Percentiles rank a stretch among this genome's conserved stretches.
Evolutionary conservation across 1,140 invertebrate genomes (phyloP).

Genomic region (Cotesia glomerata): DNA sequence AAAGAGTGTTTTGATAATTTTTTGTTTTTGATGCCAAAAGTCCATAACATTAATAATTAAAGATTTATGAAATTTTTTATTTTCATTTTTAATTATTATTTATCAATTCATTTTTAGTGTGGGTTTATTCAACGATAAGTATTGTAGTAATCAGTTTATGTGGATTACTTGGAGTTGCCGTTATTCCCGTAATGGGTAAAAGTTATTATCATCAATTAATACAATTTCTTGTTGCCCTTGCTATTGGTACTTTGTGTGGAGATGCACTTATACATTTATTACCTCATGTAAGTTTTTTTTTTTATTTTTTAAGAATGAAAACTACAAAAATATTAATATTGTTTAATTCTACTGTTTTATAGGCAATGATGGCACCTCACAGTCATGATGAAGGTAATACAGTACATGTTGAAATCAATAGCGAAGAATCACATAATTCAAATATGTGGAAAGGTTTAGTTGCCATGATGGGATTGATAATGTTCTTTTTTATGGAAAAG

Average conservation of each 20-base stretch:
- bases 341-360: constrained; percentile 27
- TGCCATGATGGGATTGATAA: constrained; percentile 80
- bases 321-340: not conserved
- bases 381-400: constrained; percentile 50
- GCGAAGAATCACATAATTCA: constrained; percentile 63
- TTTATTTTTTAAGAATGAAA: not conserved
- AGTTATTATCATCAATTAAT: constrained; percentile 88
- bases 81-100: constrained; percentile 21
- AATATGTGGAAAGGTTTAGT: constrained; percentile 85
- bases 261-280: constrained; percentile 92
- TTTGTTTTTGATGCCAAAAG: too few relatives aligned
- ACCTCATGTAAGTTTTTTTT: constrained; percentile 77
- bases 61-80: too few relatives aligned
- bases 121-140: constrained; percentile 81
- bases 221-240: constrained; percentile 90
- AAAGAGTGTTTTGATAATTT: too few relatives aligned
- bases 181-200: constrained; percentile 90
- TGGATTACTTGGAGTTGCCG: constrained; percentile 80
- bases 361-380: constrained; percentile 60
- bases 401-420: constrained; percentile 36
- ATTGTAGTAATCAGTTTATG: constrained; percentile 85
- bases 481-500: constrained; percentile 89
- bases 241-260: constrained; percentile 88
- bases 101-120: constrained; percentile 65
- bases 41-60: not conserved